These are phyloP conservation scores for Drosophila anceps DNA, from an alignment of 2,888 invertebrate species.

Conservation along the genomic window DNA sequence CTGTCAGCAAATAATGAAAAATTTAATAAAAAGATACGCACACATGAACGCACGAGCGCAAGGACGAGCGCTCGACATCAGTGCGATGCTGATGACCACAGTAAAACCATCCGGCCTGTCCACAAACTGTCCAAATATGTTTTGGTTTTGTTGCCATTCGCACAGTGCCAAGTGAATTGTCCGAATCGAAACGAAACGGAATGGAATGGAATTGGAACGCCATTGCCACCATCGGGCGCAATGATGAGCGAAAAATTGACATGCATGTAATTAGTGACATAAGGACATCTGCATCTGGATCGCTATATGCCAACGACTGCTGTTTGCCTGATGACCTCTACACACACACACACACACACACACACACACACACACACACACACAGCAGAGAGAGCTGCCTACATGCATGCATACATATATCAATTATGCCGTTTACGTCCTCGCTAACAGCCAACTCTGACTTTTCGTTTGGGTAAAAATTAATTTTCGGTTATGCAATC, in stretches of 20 bases:
- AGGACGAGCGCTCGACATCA: slow-evolving; percentile 1
- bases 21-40: slow-evolving; percentile 74
- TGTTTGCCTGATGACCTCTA: slow-evolving; percentile 29
- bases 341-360: slow-evolving; percentile 10
- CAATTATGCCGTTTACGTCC: slow-evolving; percentile 78
- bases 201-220: slow-evolving; percentile 27
- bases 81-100: slow-evolving; percentile 39
- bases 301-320: slow-evolving; percentile 12
- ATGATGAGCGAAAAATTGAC: slow-evolving; percentile 81
- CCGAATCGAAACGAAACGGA: slow-evolving; percentile 12
- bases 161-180: slow-evolving; percentile 43
- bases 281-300: slow-evolving; percentile 58
- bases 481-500: slow-evolving; percentile 59
- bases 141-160: slow-evolving; percentile 61
- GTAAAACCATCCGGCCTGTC: slow-evolving; percentile 51
- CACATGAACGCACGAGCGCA: slow-evolving; percentile 15
- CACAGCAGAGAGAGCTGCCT: slow-evolving; percentile 1
- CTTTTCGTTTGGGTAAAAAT: slow-evolving; percentile 56
- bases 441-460: slow-evolving; percentile 28
- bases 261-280: slow-evolving; percentile 81
- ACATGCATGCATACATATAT: slow-evolving; percentile 42
- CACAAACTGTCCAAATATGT: slow-evolving; percentile 81
- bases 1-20: slow-evolving; percentile 81
- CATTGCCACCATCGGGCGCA: slow-evolving; percentile 51
- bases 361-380: slow-evolving; percentile 11